These are phyloP conservation scores for Tenthredo mesomela DNA, from an alignment of 2,888 invertebrate genomes.

Conservation along the genomic window DNA sequence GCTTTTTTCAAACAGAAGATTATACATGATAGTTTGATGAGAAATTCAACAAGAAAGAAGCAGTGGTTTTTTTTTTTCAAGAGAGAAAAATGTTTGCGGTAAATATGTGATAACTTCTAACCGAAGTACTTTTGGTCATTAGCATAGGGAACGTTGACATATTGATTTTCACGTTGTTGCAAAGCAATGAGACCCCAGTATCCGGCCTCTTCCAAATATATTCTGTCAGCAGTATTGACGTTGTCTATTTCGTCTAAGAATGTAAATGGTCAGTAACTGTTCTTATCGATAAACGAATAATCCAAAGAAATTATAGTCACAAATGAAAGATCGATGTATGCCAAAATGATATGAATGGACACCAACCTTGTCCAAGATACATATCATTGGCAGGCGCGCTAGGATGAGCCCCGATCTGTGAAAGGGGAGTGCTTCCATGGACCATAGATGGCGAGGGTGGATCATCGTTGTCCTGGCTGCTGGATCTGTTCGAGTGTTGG, in stretches of 20 bases:
- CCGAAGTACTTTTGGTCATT: conserved; percentile 71
- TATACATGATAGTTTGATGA: background rate
- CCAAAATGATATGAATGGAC: background rate
- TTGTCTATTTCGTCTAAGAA: conserved; percentile 70
- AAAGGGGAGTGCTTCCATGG: conserved; percentile 92
- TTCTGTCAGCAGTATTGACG: conserved; percentile 71
- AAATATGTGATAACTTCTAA: conserved; percentile 64
- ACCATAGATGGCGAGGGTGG: conserved; percentile 80
- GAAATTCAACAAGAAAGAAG: background rate
- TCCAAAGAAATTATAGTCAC: background rate
- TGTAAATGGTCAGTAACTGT: conserved; percentile 50
- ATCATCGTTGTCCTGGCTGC: conserved; percentile 73
- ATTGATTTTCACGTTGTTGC: conserved; percentile 73
- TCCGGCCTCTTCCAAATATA: conserved; percentile 75
- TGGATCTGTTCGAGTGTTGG: conserved; percentile 72
- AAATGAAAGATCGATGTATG: background rate
- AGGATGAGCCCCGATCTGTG: conserved; percentile 90
- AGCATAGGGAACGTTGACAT: conserved; percentile 68
- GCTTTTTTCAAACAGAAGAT: background rate
- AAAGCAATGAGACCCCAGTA: conserved; percentile 75
- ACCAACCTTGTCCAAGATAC: conserved; percentile 78
- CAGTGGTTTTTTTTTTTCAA: background rate
- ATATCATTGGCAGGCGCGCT: conserved; percentile 80
- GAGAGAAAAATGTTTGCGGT: background rate
- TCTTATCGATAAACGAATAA: background rate